Percentiles rank a stretch among this genome's conserved stretches.
phyloP scores from a whole-genome alignment of 2,113 vertebrate species.

The Gulo gulo region DNA sequence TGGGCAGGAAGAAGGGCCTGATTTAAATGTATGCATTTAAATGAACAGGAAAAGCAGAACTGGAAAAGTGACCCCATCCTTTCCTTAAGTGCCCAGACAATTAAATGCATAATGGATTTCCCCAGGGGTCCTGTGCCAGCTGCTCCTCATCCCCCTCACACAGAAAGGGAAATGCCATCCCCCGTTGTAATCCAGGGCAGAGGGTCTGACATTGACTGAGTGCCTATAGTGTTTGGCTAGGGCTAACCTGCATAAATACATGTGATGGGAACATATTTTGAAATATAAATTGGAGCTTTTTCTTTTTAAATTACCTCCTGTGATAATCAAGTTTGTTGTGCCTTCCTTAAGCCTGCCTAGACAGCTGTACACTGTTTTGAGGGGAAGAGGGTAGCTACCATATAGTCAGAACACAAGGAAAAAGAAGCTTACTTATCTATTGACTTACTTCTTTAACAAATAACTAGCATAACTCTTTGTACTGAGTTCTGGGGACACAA shows the following conservation, averaged over 20 bases:
- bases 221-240: neutral
- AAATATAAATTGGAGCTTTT: neutral
- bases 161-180: neutral
- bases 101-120: slow-evolving; percentile 48
- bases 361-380: neutral
- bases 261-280: neutral
- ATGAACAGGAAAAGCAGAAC: slow-evolving; percentile 43
- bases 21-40: slow-evolving; percentile 63
- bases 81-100: slow-evolving; percentile 43
- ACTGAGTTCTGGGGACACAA: neutral
- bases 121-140: neutral
- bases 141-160: neutral
- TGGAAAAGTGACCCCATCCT: slow-evolving; percentile 1
- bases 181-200: neutral
- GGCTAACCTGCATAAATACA: neutral
- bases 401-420: neutral
- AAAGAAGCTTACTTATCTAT: neutral
- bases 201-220: neutral
- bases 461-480: neutral
- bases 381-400: neutral
- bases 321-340: neutral
- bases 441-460: slow-evolving; percentile 14
- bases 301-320: neutral
- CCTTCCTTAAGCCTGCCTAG: neutral
- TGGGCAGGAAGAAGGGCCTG: slow-evolving; percentile 29